Base-by-base conservation (phyloP, 2,113 vertebrate species). In the Myiopsitta monachus region DNA sequence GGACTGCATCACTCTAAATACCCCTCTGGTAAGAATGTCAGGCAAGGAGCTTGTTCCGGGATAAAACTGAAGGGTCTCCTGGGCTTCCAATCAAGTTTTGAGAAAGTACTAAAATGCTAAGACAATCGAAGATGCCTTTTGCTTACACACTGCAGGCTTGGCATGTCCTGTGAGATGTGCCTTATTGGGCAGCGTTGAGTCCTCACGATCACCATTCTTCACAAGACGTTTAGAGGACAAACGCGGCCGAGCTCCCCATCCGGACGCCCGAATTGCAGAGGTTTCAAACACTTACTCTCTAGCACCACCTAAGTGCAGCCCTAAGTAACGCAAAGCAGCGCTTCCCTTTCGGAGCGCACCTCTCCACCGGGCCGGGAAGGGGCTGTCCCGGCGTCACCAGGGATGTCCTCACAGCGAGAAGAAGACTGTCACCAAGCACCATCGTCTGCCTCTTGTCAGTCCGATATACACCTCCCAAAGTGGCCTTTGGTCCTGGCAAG, bases 301-400 rank as follows among this genome's bases (percentile, higher is more conserved):
- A 87, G 74, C 83, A 76, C 51, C 69, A 80, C 33, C 55, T 76
- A 87, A 80, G 16, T 1, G 6, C 57, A 80, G 63, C 21, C 33
- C 18, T 16, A 10, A 18, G 57, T 33, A 84, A 76, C 51, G 67
- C 41, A 55, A 61, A 80, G 8, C 41, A 78, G 36, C 0, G 1
- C 30, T 16, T 21, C 64, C 24, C 14, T 89, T 33, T 9, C 3
- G 4, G 17, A 19, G 18, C 31, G 7, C 0, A 0, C 3, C 33
- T 28, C 44, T 62, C 59, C 59, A 22, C 1, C 1, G 0, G 2
- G 6, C 47, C 30, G 14, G 23, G n/a, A 11, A 2, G 33, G 3
- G 10, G 6, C 8, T 46, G 30, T 30, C 26, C 24, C 51, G n/a
- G 8, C 38, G 11, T 26, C 39, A 44, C n/a, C 52, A 54, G 27